Percentiles rank a stretch among this genome's conserved stretches.
These are phyloP conservation scores for Cheracebus regulus DNA, from an alignment of 2,797 vertebrate genomes.

Conservation along the genomic window DNA sequence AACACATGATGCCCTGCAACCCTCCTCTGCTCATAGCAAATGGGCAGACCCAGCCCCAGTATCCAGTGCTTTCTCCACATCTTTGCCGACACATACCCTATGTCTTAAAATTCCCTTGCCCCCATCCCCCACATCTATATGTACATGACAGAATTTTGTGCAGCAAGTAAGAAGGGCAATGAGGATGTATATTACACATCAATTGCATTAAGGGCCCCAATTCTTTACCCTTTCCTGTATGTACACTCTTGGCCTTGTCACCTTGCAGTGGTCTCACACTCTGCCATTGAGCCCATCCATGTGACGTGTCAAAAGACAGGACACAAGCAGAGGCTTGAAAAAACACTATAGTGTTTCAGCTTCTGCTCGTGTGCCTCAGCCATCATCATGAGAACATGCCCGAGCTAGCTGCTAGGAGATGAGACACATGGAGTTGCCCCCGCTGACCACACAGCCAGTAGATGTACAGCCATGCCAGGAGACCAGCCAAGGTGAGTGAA, in stretches of 20 bases:
- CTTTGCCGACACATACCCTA: neutral
- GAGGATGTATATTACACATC: too few species aligned
- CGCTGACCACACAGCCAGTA: neutral
- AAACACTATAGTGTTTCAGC: neutral
- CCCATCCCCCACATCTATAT: neutral
- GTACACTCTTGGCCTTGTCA: neutral
- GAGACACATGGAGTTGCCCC: neutral
- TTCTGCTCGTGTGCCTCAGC: neutral
- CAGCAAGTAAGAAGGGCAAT: neutral
- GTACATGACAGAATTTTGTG: neutral
- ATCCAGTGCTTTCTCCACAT: neutral
- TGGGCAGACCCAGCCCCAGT: neutral
- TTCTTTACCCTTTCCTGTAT: neutral
- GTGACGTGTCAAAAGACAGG: neutral
- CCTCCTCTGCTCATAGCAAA: neutral
- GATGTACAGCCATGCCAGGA: neutral
- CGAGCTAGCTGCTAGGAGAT: neutral
- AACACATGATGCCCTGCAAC: too few species aligned
- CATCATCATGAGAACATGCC: neutral
- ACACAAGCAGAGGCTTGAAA: neutral
- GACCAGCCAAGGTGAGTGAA: neutral
- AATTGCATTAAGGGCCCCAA: neutral
- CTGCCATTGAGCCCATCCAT: neutral
- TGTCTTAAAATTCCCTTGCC: neutral
- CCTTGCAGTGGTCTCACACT: neutral